Conservation (phyloP, 1,140 invertebrate genomes). For the Saxidomus purpurata region DNA sequence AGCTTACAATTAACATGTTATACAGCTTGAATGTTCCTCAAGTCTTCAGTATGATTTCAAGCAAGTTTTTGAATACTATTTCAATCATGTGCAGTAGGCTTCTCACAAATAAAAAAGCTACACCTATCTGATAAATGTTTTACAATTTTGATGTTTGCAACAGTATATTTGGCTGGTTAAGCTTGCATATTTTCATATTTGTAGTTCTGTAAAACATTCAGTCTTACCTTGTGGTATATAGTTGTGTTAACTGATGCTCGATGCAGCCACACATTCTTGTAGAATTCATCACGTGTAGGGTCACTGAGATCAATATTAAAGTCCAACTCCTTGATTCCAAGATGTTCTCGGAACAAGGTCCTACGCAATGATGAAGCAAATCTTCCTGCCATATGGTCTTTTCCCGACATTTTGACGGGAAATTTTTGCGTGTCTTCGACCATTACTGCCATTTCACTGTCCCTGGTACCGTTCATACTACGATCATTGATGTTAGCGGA, state of each 20-base stretch:
- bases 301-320: slow-evolving; percentile 88
- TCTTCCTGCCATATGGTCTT: slow-evolving; percentile 92
- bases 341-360: slow-evolving; percentile 95
- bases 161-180: no score
- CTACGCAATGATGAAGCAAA: slow-evolving; percentile 95
- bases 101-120: no score
- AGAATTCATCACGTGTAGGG: slow-evolving; percentile 90
- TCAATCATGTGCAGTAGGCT: no score
- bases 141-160: no score
- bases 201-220: no score
- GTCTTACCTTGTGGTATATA: slow-evolving; percentile 95
- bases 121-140: no score
- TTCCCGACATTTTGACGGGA: slow-evolving; percentile 89
- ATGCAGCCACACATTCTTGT: slow-evolving; percentile 92
- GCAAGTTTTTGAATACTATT: no score
- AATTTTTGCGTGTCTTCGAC: slow-evolving; percentile 82
- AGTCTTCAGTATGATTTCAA: no score
- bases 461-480: slow-evolving; percentile 93
- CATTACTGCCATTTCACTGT: slow-evolving; percentile 96
- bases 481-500: slow-evolving; percentile 99
- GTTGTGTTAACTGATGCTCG: slow-evolving; percentile 93
- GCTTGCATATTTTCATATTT: no score
- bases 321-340: slow-evolving; percentile 88
- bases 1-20: no score
- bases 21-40: no score